phyloP scores from a whole-genome alignment of 2,113 vertebrate species.

The Scopus umbretta region DNA sequence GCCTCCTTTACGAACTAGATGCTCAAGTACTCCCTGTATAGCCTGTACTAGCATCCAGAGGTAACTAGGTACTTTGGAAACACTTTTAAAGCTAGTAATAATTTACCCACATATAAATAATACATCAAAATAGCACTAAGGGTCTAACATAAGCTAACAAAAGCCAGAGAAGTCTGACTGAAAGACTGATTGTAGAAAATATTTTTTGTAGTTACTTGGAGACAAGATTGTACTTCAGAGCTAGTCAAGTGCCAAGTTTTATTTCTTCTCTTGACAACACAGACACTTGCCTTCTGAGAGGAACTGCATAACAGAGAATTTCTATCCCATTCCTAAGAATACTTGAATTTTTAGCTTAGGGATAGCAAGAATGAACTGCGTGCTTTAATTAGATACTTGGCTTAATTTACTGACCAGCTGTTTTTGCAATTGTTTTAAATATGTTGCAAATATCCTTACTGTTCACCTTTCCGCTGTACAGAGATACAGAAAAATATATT shows the following conservation, averaged over 20 bases:
- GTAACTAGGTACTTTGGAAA: conserved; percentile 75
- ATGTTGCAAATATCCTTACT: not conserved
- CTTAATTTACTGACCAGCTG: not conserved
- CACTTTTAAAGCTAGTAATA: conserved; percentile 75
- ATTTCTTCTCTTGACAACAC: not conserved
- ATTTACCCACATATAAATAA: conserved; percentile 60
- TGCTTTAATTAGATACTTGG: not conserved
- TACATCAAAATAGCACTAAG: conserved; percentile 7
- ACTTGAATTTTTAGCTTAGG: not conserved
- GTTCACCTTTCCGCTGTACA: not conserved
- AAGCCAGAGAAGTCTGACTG: conserved; percentile 1
- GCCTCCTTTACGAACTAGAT: not conserved
- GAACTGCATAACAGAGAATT: not conserved
- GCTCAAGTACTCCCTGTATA: not conserved
- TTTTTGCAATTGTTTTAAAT: not conserved
- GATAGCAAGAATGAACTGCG: not conserved
- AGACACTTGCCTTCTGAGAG: not conserved
- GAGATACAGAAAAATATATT: rapidly evolving
- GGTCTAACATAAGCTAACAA: not conserved
- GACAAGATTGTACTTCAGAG: conserved; percentile 29
- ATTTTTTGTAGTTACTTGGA: not conserved
- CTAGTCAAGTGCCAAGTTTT: not conserved
- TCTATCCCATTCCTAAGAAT: not conserved
- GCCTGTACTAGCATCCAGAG: conserved; percentile 38
- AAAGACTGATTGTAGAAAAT: not conserved